Conservation (phyloP, 2,888 invertebrate genomes). For the Drosophila trichaetosa region DNA sequence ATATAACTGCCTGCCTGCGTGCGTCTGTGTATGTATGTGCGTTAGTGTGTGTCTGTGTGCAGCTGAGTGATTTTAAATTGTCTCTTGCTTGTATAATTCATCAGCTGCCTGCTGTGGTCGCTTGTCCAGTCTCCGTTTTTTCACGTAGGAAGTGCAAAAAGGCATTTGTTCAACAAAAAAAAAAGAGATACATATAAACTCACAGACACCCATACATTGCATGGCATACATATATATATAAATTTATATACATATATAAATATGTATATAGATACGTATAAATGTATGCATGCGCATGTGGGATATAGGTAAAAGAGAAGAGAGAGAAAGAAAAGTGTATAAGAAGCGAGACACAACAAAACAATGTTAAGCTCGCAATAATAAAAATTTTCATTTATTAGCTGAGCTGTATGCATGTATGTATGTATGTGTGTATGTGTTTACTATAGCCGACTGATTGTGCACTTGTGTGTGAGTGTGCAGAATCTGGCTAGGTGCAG, state of each 20-base stretch:
- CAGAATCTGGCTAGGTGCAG: slow-evolving; percentile 46
- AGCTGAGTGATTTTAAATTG: slow-evolving; percentile 52
- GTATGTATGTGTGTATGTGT: not conserved
- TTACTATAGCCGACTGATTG: slow-evolving; percentile 24
- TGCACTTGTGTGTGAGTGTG: slow-evolving; percentile 34
- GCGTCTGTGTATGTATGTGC: slow-evolving; percentile 15
- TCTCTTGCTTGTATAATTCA: slow-evolving; percentile 41
- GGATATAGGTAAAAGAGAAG: slow-evolving; percentile 13
- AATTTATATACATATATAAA: not conserved
- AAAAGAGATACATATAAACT: slow-evolving; percentile 6
- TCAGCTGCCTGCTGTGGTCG: slow-evolving; percentile 49
- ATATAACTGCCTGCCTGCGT: not conserved
- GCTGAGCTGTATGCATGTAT: slow-evolving; percentile 10
- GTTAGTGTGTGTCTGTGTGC: slow-evolving; percentile 30
- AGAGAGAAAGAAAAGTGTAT: slow-evolving; percentile 21
- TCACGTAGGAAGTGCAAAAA: slow-evolving; percentile 56
- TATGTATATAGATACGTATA: not conserved
- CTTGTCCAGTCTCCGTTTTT: slow-evolving; percentile 30
- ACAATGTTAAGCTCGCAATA: slow-evolving; percentile 34
- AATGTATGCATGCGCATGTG: slow-evolving; percentile 54
- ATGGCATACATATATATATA: not conserved
- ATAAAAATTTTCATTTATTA: slow-evolving; percentile 25
- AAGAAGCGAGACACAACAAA: slow-evolving; percentile 21
- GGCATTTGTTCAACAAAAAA: slow-evolving; percentile 22
- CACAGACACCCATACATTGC: slow-evolving; percentile 2